Evolutionary conservation across 2,888 invertebrate species (phyloP).

Genomic region (Epirrita christyi): DNA sequence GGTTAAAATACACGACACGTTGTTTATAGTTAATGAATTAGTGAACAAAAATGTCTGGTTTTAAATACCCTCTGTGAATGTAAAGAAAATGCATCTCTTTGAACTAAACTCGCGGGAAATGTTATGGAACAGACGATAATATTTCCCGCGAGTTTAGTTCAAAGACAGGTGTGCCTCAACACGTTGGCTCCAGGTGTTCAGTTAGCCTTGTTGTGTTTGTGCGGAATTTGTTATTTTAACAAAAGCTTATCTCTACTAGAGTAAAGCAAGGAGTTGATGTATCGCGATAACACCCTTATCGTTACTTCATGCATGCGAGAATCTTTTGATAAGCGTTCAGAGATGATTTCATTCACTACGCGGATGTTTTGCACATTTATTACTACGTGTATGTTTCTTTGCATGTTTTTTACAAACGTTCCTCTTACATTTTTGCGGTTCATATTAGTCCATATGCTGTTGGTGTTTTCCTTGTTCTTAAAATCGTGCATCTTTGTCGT

Average conservation of each 20-base stretch:
- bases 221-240: constrained; percentile 34
- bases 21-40: not conserved
- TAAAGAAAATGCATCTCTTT: not conserved
- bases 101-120: no score
- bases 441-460: not conserved
- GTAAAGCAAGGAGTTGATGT: not conserved
- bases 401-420: not conserved
- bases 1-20: constrained; percentile 12
- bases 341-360: constrained; percentile 42
- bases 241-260: not conserved
- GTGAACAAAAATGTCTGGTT: not conserved
- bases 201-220: constrained; percentile 39
- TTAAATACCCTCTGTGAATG: no score
- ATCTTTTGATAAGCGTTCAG: constrained; percentile 34
- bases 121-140: no score
- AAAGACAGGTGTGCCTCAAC: not conserved
- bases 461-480: constrained; percentile 49
- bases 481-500: constrained; percentile 56
- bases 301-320: not conserved
- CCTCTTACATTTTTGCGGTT: not conserved
- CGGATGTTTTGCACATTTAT: not conserved
- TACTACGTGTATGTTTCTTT: not conserved
- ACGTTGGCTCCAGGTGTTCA: constrained; percentile 1
- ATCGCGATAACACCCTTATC: not conserved
- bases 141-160: not conserved